phyloP scores from a whole-genome alignment of 2,113 vertebrate genomes.

The Grammomys dolichurus region DNA sequence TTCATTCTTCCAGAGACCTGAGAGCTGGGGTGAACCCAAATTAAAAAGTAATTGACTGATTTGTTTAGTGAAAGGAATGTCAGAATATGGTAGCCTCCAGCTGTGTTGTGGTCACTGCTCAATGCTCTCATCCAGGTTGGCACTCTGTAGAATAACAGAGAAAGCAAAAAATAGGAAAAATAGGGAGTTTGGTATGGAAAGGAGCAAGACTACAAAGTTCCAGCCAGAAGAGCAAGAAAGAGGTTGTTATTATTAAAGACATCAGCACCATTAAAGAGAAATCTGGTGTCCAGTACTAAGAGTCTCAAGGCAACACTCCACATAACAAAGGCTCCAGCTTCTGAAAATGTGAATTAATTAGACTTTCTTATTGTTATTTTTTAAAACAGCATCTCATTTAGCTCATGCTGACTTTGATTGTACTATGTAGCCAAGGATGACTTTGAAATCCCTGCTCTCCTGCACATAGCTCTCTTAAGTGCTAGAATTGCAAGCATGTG shows the following conservation, averaged over 20 bases:
- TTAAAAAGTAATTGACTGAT: not conserved
- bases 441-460: not conserved
- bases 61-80: not conserved
- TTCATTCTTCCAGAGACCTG: not conserved
- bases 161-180: not conserved
- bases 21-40: not conserved
- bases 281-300: too few species aligned
- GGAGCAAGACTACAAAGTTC: not conserved
- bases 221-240: not conserved
- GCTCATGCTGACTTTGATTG: not conserved
- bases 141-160: not conserved
- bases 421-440: not conserved
- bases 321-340: not conserved
- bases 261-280: not conserved
- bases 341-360: not conserved
- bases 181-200: not conserved
- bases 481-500: not conserved
- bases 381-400: not conserved
- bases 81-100: not conserved
- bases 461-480: not conserved
- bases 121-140: not conserved
- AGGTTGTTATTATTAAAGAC: not conserved
- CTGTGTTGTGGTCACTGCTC: not conserved
- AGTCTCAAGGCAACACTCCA: not conserved
- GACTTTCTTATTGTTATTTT: not conserved